Evolutionary conservation across 2,797 vertebrate genomes (phyloP), one percentile per base, ranked within the genome.

Genomic region (Enteromius viviparus): DNA sequence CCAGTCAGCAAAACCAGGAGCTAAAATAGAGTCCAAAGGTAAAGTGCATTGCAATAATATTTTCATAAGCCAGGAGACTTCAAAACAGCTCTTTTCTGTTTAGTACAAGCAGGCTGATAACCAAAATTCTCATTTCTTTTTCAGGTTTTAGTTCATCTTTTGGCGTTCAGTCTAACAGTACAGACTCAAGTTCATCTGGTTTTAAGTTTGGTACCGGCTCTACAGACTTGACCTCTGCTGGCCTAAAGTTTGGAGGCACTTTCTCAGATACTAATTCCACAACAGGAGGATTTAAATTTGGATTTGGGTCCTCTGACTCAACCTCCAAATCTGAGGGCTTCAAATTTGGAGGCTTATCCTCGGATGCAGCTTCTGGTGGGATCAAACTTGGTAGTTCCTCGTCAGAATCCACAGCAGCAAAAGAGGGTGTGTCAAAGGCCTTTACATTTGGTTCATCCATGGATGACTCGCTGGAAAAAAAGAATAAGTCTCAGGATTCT

Each of bases 21-120:
- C 94, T 78, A 94, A 92, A 81, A 88, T 91, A 37, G 96, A 97
- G 85, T 90, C 94, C 77, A 96, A 96, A 96, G 97, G 98, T 99
- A 95, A 69, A 10, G n/a, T 76, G 58, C n/a, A 2, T 49, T 71
- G n/a, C 51, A 78, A 42, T 42, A 17, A 79, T 23, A 32, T 74
- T 66, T 71, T 15, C 19, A 68, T 17, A 19, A 45, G 12, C 68
- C 34, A 40, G 60, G 60, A 4, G 45, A 51, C 47, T 71, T 53
- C 12, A 29, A 74, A 14, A 17, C 23, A 21, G 45, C 58, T 69
- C 6, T n/a, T 21, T 34, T 45, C 1, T 6, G 15, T 32, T 76
- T 29, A 29, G 17, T 34, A 19, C 11, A 79, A 53, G 34, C 4
- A 34, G 12, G 14, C 3, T 23, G 6, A 37, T 83, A 3, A 60